Evolutionary conservation across 2,888 invertebrate genomes (phyloP), one percentile per base, ranked within the genome.

Genomic region (Seira ritae): DNA sequence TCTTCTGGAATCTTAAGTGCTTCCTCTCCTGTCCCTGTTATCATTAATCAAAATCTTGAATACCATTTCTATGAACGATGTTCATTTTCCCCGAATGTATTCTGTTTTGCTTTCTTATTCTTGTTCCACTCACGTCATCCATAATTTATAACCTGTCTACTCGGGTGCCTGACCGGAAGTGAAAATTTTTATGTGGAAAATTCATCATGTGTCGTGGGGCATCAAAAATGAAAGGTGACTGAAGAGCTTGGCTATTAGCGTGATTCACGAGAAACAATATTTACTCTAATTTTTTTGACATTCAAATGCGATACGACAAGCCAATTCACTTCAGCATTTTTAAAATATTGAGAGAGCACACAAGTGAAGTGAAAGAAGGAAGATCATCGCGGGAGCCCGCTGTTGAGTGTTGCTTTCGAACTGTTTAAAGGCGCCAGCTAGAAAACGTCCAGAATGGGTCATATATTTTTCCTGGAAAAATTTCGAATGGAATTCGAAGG

Each of bases 11-110:
- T 55, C n/a, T 55, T 55, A 55, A 55, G 55, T 55, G 55, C 55
- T 55, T 55, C 55, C 55, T 8, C 15, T 17, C 17, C 3, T 55
- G 55, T 55, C 15, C 55, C 15, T 55, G 15, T 55, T 55, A 55
- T 55, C 55, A 55, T 55, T 55, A 55, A 55, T 55, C 55, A 55
- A 55, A 12, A 55, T 55, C 55, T 2, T 55, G 55, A 55, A 55
- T 55, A n/a, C 6, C 55, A 31, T 31, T 2, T 31, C 31, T 31
- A 31, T 31, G 12, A 17, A 55, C 6, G 17, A 55, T 8, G 12
- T 55, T 2, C 55, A 55, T 3, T 17, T 55, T 55, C 55, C 55
- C 31, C 8, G 8, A 31, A 3, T 55, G 55, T 55, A 31, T 31
- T 31, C 8, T 8, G 8, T 31, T n/a, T 31, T 31, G 31, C 31